A percentile compares a stretch with the other conserved stretches of the same genome.
These are phyloP conservation scores for Armadillidium nasatum DNA, from an alignment of 1,140 invertebrate genomes.

Conservation along the genomic window DNA sequence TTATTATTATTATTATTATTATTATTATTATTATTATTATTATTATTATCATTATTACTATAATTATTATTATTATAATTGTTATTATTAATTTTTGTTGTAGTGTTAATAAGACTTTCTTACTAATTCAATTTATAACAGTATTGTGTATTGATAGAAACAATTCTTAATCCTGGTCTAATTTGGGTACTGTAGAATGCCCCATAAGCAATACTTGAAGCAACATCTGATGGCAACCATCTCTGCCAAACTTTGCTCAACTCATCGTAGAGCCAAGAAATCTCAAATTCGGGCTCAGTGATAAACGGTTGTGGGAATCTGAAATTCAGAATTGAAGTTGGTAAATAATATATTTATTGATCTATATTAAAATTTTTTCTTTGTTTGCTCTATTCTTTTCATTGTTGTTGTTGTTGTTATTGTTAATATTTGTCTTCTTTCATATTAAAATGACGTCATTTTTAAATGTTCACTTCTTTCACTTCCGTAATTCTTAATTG, in stretches of 20 bases:
- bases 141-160: conserved; percentile 23
- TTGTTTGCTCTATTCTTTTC: neutral
- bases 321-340: conserved; percentile 2
- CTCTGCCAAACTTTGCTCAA: conserved; percentile 59
- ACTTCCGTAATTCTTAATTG: too few relatives aligned
- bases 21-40: conserved; percentile 1
- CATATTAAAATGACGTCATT: neutral
- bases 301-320: conserved; percentile 41
- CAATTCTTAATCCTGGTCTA: conserved; percentile 16
- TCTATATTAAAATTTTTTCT: neutral
- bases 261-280: too few relatives aligned
- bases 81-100: too few relatives aligned
- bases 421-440: too few relatives aligned
- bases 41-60: neutral
- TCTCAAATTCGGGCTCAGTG: conserved; percentile 49
- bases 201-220: conserved; percentile 58
- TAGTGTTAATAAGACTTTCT: neutral
- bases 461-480: too few relatives aligned
- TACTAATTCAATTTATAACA: conserved; percentile 28
- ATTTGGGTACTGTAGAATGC: too few relatives aligned
- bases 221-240: conserved; percentile 63
- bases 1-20: conserved; percentile 7
- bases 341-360: neutral
- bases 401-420: too few relatives aligned
- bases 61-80: too few relatives aligned